Base-by-base conservation (phyloP, 1,140 invertebrate species). In the Panulirus ornatus region DNA sequence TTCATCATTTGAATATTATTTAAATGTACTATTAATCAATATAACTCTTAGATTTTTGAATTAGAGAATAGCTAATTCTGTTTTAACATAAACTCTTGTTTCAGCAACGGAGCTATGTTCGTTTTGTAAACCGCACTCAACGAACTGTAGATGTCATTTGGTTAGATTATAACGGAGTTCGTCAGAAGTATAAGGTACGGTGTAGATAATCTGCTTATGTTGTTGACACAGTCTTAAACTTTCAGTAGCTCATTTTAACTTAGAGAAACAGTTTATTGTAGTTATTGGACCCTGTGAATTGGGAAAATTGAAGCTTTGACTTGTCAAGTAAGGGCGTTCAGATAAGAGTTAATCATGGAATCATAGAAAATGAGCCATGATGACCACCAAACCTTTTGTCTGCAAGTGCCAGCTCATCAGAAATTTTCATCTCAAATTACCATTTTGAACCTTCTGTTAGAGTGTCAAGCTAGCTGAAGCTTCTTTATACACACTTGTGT, bases 111-210 rank as follows among this genome's bases (percentile, higher is more conserved):
- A 84, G 85, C 54, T 90, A 78, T 79, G 91, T 92, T 9, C 84
- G 83, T 63, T 92, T 92, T 54, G 44, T 82, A 9, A 92, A 92
- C 78, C 66, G 75, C 38, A 92, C 91, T 1, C 84, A 92, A 19
- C 36, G 79, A 22, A 47, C n/a, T 75, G 91, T 90, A 47, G 75
- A 92, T 38, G 83, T 92, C 9, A 66, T 84, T n/a, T 92, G 91
- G 91, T n/a, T 90, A 38, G 75, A 86, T 30, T 92, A 82, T 44
- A 1, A 51, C 9, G 91, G 91, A 44, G 44, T 19, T 19, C 9
- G 16, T 8, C 42, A 73, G 30, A 38, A 70, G 36, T 92, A 92
- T 58, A 88, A 76, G 63, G 91, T 92, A 70, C 82, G 88, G 11
- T n/a, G 22, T n/a, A 58, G 11, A 14, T 11, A 2, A 5, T 16